Conservation (phyloP, 2,113 vertebrate species). For the Oryzias javanicus region DNA sequence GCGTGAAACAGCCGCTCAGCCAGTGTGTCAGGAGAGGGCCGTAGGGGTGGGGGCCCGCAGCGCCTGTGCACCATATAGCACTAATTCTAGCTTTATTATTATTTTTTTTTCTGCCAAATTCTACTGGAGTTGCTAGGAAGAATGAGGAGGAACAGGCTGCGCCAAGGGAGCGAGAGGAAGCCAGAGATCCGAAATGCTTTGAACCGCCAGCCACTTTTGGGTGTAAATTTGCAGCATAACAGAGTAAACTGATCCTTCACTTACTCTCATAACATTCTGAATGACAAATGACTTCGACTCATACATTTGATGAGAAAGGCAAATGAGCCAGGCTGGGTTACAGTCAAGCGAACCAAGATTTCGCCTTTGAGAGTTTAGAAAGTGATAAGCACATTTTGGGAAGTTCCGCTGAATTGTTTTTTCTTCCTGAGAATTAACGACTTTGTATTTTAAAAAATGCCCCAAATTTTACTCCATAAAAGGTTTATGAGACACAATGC, state of each 20-base stretch:
- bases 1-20: no score
- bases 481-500: constrained; percentile 49
- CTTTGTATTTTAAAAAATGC: constrained; percentile 42
- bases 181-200: constrained; percentile 47
- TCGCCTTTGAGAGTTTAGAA: constrained; percentile 45
- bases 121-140: constrained; percentile 49
- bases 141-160: constrained; percentile 43
- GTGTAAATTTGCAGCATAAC: constrained; percentile 60
- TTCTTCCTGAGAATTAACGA: constrained; percentile 45
- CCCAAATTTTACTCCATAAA: constrained; percentile 45
- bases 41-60: no score
- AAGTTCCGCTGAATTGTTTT: constrained; percentile 24
- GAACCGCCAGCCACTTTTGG: constrained; percentile 40
- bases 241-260: constrained; percentile 60
- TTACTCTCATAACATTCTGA: constrained; percentile 39
- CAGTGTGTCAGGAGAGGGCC: no score
- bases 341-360: constrained; percentile 53
- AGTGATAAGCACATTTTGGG: constrained; percentile 15
- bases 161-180: constrained; percentile 28
- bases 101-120: constrained; percentile 58
- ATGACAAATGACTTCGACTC: constrained; percentile 50
- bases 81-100: no score
- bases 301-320: constrained; percentile 41
- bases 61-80: no score
- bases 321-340: constrained; percentile 47